These are phyloP conservation scores for Asobara japonica DNA, from an alignment of 1,140 invertebrate genomes.

Conservation along the genomic window DNA sequence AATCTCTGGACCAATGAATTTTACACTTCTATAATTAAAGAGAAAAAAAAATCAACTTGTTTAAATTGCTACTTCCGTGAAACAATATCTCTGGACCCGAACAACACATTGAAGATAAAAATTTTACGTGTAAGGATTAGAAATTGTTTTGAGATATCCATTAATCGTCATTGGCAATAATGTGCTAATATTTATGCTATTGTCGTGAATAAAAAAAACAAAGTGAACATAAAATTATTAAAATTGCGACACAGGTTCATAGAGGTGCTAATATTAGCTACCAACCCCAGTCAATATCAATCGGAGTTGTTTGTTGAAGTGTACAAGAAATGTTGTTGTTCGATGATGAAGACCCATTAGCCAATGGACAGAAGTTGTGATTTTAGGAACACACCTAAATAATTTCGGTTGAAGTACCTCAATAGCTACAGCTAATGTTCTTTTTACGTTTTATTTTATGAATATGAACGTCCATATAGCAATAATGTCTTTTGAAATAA, in stretches of 20 bases:
- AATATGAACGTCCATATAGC: no score
- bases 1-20: slow-evolving; percentile 43
- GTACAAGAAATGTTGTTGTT: not conserved
- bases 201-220: slow-evolving; percentile 4
- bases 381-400: no score
- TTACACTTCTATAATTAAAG: slow-evolving; percentile 40
- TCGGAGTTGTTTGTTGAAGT: slow-evolving; percentile 15
- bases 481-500: no score
- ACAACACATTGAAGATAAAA: slow-evolving; percentile 17
- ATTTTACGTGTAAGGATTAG: not conserved
- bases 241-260: not conserved
- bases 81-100: slow-evolving; percentile 32
- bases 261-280: not conserved
- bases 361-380: no score
- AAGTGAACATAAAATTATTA: slow-evolving; percentile 7
- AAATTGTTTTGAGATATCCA: not conserved
- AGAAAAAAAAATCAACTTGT: slow-evolving; percentile 31
- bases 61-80: slow-evolving; percentile 20
- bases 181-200: not conserved
- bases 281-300: slow-evolving; percentile 19
- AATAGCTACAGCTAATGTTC: no score
- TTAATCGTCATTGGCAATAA: not conserved
- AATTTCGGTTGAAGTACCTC: no score
- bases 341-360: no score
- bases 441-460: no score